Percentiles rank a stretch among this genome's conserved stretches.
Evolutionary conservation across 2,797 vertebrate genomes (phyloP).

Genomic region (Ciconia nigra): DNA sequence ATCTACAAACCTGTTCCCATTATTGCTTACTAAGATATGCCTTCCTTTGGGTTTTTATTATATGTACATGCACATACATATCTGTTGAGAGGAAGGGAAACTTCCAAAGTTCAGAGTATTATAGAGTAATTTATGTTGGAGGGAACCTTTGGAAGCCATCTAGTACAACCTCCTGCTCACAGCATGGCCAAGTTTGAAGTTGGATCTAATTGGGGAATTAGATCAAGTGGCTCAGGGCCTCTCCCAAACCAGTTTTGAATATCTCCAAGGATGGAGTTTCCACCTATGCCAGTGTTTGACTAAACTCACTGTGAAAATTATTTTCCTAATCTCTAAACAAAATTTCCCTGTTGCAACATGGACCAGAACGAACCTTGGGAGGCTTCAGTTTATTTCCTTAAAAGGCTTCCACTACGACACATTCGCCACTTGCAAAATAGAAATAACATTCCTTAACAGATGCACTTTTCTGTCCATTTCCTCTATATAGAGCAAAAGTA

Average conservation of each 20-base stretch:
- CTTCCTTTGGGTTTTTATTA: neutral
- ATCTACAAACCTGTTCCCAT: neutral
- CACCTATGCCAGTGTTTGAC: neutral
- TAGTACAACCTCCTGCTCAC: neutral
- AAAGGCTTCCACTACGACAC: neutral
- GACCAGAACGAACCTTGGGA: neutral
- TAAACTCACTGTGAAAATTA: neutral
- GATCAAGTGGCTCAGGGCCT: neutral
- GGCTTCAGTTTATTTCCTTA: neutral
- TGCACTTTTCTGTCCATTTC: neutral
- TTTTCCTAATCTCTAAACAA: neutral
- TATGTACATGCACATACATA: neutral
- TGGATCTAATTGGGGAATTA: neutral
- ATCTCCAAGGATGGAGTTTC: neutral
- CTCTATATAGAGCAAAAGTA: neutral
- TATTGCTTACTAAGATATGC: neutral
- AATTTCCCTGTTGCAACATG: neutral
- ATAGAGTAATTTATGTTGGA: neutral
- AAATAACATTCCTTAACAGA: neutral
- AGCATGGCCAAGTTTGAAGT: neutral
- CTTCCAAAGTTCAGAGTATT: neutral
- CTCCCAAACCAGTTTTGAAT: neutral
- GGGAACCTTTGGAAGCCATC: neutral
- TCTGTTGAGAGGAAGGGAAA: neutral
- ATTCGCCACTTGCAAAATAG: neutral